These are phyloP conservation scores for Scartelaos histophorus DNA, from an alignment of 2,113 vertebrate species.

Conservation along the genomic window DNA sequence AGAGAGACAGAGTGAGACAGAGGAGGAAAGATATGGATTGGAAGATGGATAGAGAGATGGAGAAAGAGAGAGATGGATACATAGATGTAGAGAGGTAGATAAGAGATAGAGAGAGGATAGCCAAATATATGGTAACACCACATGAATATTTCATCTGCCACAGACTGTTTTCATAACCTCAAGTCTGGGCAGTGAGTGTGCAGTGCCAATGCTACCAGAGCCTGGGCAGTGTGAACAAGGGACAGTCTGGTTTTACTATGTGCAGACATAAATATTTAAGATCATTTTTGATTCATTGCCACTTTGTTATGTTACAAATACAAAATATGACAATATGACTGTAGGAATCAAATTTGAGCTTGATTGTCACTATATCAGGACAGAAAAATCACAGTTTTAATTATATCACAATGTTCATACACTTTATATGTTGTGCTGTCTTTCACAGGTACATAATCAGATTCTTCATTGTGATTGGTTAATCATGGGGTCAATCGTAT, in stretches of 20 bases:
- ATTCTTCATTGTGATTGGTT: too few relatives aligned
- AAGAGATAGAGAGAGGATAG: conserved; percentile 23
- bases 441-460: too few relatives aligned
- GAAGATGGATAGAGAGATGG: conserved; percentile 7
- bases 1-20: conserved; percentile 14
- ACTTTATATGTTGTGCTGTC: too few relatives aligned
- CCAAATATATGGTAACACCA: conserved; percentile 60
- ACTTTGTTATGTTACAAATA: neutral
- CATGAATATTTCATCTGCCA: conserved; percentile 67
- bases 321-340: too few relatives aligned
- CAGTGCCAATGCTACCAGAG: conserved; percentile 39
- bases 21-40: neutral
- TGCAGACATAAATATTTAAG: neutral
- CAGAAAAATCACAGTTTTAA: too few relatives aligned
- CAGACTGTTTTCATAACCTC: conserved; percentile 68
- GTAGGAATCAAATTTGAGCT: neutral
- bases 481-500: too few relatives aligned
- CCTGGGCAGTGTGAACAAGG: conserved; percentile 30
- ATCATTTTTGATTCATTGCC: neutral
- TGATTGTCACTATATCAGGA: neutral
- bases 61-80: neutral
- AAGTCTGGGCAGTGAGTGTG: conserved; percentile 45
- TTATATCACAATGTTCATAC: too few relatives aligned
- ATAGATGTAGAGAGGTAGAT: conserved; percentile 32
- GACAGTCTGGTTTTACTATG: conserved; percentile 7